Percentiles rank a stretch among this genome's conserved stretches.
phyloP scores from a whole-genome alignment of 2,888 invertebrate species.

The Dasysyrphus tricinctus region DNA sequence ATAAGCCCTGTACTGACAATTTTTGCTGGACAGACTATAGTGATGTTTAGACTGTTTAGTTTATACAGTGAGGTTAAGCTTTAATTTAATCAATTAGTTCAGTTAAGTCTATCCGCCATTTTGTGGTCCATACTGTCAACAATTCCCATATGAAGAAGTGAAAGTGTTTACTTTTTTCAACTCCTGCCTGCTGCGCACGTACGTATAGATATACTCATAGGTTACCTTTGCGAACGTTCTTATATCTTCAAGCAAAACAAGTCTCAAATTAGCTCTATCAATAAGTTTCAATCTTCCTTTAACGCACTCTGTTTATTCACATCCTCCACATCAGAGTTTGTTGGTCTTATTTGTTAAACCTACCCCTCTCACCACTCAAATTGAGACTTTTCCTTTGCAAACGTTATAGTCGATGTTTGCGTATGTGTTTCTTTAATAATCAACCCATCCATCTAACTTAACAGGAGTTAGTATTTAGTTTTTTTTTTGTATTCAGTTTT shows the following conservation, averaged over 20 bases:
- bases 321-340: constrained; percentile 30
- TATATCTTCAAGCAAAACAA: constrained; percentile 35
- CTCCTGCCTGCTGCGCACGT: not conserved
- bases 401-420: constrained; percentile 31
- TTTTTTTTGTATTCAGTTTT: constrained; percentile 7
- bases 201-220: not conserved
- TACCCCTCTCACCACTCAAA: not conserved
- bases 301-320: constrained; percentile 48
- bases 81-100: too few species aligned
- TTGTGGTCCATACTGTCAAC: not conserved
- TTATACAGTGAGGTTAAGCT: too few species aligned
- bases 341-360: constrained; percentile 54
- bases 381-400: constrained; percentile 38
- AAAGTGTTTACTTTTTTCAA: constrained; percentile 23
- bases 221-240: constrained; percentile 21
- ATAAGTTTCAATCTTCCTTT: constrained; percentile 56
- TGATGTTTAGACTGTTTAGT: too few species aligned
- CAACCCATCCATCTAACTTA: constrained; percentile 73
- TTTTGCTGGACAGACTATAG: too few species aligned
- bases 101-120: too few species aligned
- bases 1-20: too few species aligned
- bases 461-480: constrained; percentile 70
- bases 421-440: constrained; percentile 67
- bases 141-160: not conserved
- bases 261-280: constrained; percentile 49